phyloP scores from a whole-genome alignment of 2,888 invertebrate species.

The Diabrotica balteata region DNA sequence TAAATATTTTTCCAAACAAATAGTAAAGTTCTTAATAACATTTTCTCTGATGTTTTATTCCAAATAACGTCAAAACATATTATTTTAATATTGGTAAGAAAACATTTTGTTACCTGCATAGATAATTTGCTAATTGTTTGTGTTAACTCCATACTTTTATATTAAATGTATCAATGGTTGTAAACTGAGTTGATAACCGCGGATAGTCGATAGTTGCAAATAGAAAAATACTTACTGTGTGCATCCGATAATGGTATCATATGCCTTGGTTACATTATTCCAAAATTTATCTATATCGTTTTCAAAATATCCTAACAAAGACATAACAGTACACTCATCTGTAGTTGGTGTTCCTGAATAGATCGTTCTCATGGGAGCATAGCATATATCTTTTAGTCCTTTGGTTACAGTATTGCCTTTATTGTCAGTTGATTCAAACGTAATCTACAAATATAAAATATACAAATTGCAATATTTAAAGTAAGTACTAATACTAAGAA shows the following conservation, averaged over 20 bases:
- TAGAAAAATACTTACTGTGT: conserved; percentile 57
- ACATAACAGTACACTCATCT: conserved; percentile 81
- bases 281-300: conserved; percentile 59
- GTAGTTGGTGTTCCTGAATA: conserved; percentile 66
- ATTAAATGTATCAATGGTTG: too few relatives aligned
- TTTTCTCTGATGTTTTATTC: too few relatives aligned
- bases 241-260: conserved; percentile 62
- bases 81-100: too few relatives aligned
- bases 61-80: too few relatives aligned
- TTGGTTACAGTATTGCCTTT: conserved; percentile 59
- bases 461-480: background rate
- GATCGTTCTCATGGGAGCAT: conserved; percentile 77
- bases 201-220: too few relatives aligned
- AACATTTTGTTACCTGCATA: too few relatives aligned
- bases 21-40: too few relatives aligned
- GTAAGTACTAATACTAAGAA: background rate
- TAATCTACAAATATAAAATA: conserved; percentile 56
- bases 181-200: too few relatives aligned
- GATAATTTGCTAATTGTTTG: too few relatives aligned
- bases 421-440: conserved; percentile 49
- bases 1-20: too few relatives aligned
- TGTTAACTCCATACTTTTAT: too few relatives aligned
- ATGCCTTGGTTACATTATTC: conserved; percentile 19
- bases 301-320: conserved; percentile 81
- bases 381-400: conserved; percentile 78